Percentiles rank a stretch among this genome's conserved stretches.
These are phyloP conservation scores for Salminus brasiliensis DNA, from an alignment of 2,113 vertebrate species.

Conservation along the genomic window DNA sequence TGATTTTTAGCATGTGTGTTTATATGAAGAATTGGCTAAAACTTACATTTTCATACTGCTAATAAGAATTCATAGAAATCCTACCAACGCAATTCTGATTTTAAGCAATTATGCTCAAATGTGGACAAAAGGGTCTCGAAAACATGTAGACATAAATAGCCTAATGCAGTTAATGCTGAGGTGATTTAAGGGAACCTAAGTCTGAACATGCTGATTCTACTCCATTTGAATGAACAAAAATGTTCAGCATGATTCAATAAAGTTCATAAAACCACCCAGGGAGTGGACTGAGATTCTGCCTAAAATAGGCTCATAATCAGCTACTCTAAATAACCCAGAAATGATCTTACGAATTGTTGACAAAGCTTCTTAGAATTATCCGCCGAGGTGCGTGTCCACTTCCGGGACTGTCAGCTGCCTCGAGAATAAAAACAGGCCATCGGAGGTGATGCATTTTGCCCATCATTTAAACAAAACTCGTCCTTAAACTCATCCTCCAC, in stretches of 20 bases:
- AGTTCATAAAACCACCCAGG: too few species aligned
- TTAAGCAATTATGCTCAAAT: background rate
- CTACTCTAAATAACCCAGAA: background rate
- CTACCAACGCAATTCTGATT: background rate
- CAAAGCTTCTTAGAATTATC: background rate
- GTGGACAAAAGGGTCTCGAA: background rate
- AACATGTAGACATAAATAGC: background rate
- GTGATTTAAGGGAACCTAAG: too few species aligned
- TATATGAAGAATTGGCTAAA: background rate
- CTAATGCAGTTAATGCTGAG: too few species aligned
- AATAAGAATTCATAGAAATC: background rate
- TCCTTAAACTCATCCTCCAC: background rate
- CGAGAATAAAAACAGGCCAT: background rate
- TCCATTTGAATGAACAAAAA: too few species aligned
- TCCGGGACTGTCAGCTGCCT: background rate
- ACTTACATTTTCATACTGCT: background rate
- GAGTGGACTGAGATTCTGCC: background rate
- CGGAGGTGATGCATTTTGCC: background rate
- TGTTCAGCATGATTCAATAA: too few species aligned
- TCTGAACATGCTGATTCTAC: too few species aligned
- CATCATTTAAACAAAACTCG: slow-evolving; percentile 19
- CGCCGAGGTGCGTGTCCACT: background rate
- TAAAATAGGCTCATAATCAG: background rate
- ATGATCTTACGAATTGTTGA: background rate
- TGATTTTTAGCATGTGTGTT: background rate